Base-by-base conservation (phyloP, 2,888 invertebrate species). In the Mythimna albipuncta region DNA sequence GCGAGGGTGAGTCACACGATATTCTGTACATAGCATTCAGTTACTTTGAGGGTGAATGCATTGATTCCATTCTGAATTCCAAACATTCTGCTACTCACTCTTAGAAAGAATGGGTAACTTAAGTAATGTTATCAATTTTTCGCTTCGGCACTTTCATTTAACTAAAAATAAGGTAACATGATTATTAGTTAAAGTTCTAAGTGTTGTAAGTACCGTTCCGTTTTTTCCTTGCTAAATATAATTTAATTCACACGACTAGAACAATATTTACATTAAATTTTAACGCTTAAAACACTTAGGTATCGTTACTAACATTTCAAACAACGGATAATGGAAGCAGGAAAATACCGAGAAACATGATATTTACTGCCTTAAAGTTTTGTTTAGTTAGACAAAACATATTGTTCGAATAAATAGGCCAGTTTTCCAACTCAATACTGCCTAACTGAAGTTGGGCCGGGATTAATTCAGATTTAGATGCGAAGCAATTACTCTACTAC, bases 351-450 rank as follows among this genome's bases (percentile, higher is more conserved):
- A 41, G 11, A 58, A 38, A n/a, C 16, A 2, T 7, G 13, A 71
- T 26, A 58, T 57, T 13, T 6, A 7, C 19, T 47, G 10, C 13
- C 11, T 38, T 5, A 26, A 61, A 35, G 5, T n/a, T 55, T 47
- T 9, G 11, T n/a, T 47, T 58, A 58, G 52, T 44, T n/a, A 52
- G 5, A 52, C 9, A 50, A 50, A 55, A 32, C 52, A 32, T 52
- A 59, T 75, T 41, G 19, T 55, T 55, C 7, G 61, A 41, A 21
- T 75, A 55, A 55, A 64, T n/a, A n/a, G 41, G 10, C 64, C n/a
- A 41, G 41, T 61, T 61, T 55, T 9, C 21, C 26, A 44, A 64
- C 32, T n/a, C 21, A 2, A 61, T 70, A 47, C 26, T 69, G 47
- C 38, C 9, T 32, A n/a, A 55, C 54, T 57, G 11, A 61, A 64